These are phyloP conservation scores for Drosophila barbarae DNA, from an alignment of 2,888 invertebrate genomes.

Conservation along the genomic window DNA sequence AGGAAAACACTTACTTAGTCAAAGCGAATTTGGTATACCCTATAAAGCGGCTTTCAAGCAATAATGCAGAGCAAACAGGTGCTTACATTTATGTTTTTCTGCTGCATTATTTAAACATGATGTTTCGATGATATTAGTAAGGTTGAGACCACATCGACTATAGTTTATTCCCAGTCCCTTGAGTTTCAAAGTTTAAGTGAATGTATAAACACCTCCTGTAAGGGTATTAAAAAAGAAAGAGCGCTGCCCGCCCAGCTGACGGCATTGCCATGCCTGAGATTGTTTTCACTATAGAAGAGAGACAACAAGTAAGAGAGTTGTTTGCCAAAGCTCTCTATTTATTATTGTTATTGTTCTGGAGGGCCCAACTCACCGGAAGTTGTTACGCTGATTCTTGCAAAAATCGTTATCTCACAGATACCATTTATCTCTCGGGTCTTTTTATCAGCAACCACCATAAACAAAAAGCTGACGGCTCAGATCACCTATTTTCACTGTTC, in stretches of 20 bases:
- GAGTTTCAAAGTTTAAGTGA: neutral
- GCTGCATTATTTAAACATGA: too few relatives aligned
- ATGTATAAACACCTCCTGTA: neutral
- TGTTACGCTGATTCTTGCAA: slow-evolving; percentile 54
- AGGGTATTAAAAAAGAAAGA: slow-evolving; percentile 7
- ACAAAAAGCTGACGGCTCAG: slow-evolving; percentile 37
- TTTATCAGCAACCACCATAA: slow-evolving; percentile 45
- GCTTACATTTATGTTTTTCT: too few relatives aligned
- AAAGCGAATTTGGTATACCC: neutral
- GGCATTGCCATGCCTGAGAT: slow-evolving; percentile 25
- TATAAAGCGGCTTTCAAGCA: neutral
- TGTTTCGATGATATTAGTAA: neutral
- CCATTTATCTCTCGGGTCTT: slow-evolving; percentile 37
- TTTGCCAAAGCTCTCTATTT: slow-evolving; percentile 7
- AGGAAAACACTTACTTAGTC: neutral
- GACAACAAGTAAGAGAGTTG: slow-evolving; percentile 1
- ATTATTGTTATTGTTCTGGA: slow-evolving; percentile 24
- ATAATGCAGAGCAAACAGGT: neutral
- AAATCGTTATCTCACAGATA: slow-evolving; percentile 31
- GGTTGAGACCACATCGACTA: neutral
- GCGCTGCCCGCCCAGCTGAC: slow-evolving; percentile 35
- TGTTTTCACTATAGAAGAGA: neutral
- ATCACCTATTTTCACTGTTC: slow-evolving; percentile 25
- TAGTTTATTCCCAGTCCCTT: neutral
- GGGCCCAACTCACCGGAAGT: slow-evolving; percentile 52